These are phyloP conservation scores for Zoanthus sociatus DNA, from an alignment of 92 coral and sea anemone species.

Conservation along the genomic window DNA sequence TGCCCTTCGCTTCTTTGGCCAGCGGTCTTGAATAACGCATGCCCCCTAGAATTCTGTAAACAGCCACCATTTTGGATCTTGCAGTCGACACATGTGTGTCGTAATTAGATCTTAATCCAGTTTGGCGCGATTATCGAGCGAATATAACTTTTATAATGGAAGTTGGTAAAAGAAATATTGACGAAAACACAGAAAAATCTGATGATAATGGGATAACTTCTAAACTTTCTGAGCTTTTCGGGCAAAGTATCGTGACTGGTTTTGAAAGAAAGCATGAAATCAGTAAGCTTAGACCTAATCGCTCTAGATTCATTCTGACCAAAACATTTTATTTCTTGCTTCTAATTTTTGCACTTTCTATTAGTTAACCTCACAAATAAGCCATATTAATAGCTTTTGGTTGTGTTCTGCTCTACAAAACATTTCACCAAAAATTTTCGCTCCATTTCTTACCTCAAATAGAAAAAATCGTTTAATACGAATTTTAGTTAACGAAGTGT, in stretches of 20 bases:
- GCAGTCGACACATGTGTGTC: constrained; percentile 9
- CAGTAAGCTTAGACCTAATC: neutral
- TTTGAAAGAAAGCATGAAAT: constrained; percentile 1
- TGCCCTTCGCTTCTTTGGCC: neutral
- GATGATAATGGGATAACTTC: constrained; percentile 8
- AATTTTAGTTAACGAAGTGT: no score
- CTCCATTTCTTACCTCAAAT: neutral
- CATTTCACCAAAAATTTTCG: constrained; percentile 5
- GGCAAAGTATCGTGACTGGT: neutral
- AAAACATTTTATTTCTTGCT: neutral
- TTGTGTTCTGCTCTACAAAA: neutral
- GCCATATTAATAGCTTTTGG: neutral
- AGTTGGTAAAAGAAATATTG: constrained; percentile 1
- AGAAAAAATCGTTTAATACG: neutral
- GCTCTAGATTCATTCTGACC: neutral
- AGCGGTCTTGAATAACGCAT: neutral
- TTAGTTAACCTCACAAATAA: neutral
- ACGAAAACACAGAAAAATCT: constrained; percentile 1
- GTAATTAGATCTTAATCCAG: neutral
- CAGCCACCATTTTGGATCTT: neutral
- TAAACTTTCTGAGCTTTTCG: constrained; percentile 7
- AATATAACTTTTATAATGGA: neutral
- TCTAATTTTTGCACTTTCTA: neutral
- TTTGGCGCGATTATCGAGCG: neutral
- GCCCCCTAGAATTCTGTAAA: neutral